Conservation (phyloP, 2,888 invertebrate genomes). For the Sesia bembeciformis region DNA sequence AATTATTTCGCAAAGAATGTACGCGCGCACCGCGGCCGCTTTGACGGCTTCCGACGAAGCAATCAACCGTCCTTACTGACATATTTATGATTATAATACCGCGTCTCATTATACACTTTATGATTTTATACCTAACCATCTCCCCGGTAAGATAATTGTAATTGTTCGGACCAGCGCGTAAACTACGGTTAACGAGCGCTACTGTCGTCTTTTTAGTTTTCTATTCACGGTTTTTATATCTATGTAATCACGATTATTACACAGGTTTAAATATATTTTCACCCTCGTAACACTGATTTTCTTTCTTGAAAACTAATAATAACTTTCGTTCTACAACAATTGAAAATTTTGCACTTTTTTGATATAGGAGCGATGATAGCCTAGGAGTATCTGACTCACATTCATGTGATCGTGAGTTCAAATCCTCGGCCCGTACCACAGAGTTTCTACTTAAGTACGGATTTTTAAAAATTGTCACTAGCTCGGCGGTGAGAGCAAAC, state of each 20-base stretch:
- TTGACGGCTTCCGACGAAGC: slow-evolving; percentile 71
- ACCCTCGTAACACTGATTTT: too few species aligned
- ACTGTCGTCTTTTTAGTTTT: slow-evolving; percentile 3
- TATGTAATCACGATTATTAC: neutral
- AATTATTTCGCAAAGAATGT: slow-evolving; percentile 54
- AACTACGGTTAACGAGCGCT: slow-evolving; percentile 29
- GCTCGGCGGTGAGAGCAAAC: too few species aligned
- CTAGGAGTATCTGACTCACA: too few species aligned
- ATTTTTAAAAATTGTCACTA: too few species aligned
- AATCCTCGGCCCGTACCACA: too few species aligned
- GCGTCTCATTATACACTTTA: slow-evolving; percentile 68
- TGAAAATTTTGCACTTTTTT: too few species aligned
- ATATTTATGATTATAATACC: slow-evolving; percentile 74
- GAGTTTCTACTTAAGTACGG: too few species aligned
- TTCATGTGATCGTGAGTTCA: too few species aligned
- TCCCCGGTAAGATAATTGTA: slow-evolving; percentile 54
- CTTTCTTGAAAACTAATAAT: too few species aligned
- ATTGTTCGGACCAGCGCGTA: slow-evolving; percentile 49
- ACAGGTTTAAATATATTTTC: too few species aligned
- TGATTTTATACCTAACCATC: slow-evolving; percentile 61
- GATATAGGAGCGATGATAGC: too few species aligned
- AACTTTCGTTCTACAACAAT: too few species aligned
- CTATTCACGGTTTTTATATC: neutral
- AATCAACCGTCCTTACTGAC: slow-evolving; percentile 70
- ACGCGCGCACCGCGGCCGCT: slow-evolving; percentile 54